Evolutionary conservation across 1,140 invertebrate species (phyloP).

Genomic region (Zaprionus tsacasi): DNA sequence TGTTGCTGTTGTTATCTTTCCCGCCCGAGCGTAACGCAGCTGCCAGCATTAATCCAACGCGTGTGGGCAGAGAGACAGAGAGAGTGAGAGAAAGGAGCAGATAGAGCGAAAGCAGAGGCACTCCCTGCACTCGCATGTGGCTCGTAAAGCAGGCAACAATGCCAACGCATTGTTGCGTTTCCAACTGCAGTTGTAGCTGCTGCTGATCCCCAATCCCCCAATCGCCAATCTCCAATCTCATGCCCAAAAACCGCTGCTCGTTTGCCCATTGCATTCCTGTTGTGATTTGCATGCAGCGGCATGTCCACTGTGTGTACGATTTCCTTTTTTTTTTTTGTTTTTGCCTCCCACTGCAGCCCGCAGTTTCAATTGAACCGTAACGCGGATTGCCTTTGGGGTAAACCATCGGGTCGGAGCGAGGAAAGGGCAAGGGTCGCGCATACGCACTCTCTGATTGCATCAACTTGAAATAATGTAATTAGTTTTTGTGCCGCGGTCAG

Average conservation of each 20-base stretch:
- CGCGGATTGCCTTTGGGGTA: conserved; percentile 59
- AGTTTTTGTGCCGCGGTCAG: conserved; percentile 71
- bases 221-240: conserved; percentile 23
- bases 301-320: not conserved
- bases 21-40: conserved; percentile 38
- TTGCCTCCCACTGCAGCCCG: conserved; percentile 19
- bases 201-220: conserved; percentile 18
- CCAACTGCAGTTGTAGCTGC: conserved; percentile 32
- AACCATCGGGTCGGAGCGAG: conserved; percentile 11
- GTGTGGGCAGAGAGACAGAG: not conserved
- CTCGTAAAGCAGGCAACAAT: conserved; percentile 68
- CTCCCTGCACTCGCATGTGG: conserved; percentile 22
- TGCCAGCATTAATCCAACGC: conserved; percentile 67
- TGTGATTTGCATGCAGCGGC: conserved; percentile 74
- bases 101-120: not conserved
- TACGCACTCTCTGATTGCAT: conserved; percentile 78
- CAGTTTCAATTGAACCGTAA: conserved; percentile 76
- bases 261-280: conserved; percentile 54
- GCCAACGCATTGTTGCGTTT: conserved; percentile 34
- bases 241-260: conserved; percentile 28
- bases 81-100: not conserved
- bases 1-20: conserved; percentile 10
- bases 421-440: not conserved
- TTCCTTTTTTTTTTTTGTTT: conserved; percentile 21
- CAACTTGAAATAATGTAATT: conserved; percentile 82